phyloP scores from a whole-genome alignment of 1,140 invertebrate genomes.

The Heliconius congener region DNA sequence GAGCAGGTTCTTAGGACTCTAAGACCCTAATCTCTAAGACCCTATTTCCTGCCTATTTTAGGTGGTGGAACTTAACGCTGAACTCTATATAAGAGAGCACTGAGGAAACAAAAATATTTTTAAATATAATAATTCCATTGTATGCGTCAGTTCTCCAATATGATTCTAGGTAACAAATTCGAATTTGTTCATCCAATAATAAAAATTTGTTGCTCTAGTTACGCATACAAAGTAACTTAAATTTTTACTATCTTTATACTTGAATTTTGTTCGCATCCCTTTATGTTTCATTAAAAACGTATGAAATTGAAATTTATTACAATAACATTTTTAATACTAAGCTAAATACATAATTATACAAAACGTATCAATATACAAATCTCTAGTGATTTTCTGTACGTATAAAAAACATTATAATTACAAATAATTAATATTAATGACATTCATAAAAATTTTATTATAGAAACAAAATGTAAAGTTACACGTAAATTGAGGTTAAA shows the following conservation, averaged over 20 bases:
- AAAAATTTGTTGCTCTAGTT: neutral
- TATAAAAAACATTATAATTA: slow-evolving; percentile 21
- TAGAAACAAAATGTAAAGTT: neutral
- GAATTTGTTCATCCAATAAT: neutral
- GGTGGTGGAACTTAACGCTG: neutral
- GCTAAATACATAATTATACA: slow-evolving; percentile 20
- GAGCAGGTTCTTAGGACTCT: too few relatives aligned
- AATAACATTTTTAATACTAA: neutral
- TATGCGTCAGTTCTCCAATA: too few relatives aligned
- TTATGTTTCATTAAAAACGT: neutral
- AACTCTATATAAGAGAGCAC: neutral
- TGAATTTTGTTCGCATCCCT: neutral
- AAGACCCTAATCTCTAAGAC: too few relatives aligned
- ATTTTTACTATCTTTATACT: neutral
- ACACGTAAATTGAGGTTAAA: neutral
- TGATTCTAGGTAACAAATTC: neutral
- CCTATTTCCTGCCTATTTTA: too few relatives aligned
- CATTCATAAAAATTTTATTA: slow-evolving; percentile 13
- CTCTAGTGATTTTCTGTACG: slow-evolving; percentile 9
- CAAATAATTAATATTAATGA: slow-evolving; percentile 17
- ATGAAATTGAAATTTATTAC: neutral
- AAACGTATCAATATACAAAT: slow-evolving; percentile 25
- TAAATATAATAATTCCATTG: too few relatives aligned
- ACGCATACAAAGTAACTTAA: neutral
- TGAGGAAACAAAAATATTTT: too few relatives aligned